Base-by-base conservation (phyloP, 2,888 invertebrate genomes). In the Neoaliturus tenellus region DNA sequence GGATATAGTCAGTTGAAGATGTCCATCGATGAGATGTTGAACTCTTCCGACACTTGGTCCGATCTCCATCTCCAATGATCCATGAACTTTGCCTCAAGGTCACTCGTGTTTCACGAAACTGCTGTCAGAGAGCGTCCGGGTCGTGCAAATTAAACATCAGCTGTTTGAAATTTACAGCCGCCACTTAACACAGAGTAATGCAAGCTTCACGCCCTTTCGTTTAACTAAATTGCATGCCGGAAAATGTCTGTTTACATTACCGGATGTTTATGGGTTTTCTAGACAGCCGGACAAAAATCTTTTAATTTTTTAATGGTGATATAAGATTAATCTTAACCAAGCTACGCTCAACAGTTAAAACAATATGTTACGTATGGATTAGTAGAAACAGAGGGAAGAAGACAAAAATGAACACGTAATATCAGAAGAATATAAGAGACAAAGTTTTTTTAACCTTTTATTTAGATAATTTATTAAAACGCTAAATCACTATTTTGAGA, bases 91-190 rank as follows among this genome's bases (percentile, higher is more conserved):
- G 17, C 23, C 55, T 25, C 55, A 55, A 55, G 55, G 55, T 20
- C 55, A 12, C 55, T 12, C 6, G 10, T 6, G 12, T n/a, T 44
- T 14, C 44, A 44, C 44, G 44, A 44, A 44, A 44, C 44, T 23
- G 12, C 55, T 14, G 55, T 12, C 48, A 48, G 48, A 35, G 35
- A 4, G 44, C 44, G 55, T 55, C 55, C 55, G 55, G 55, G 55
- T 55, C 55, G 55, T 55, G 55, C 55, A 5, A 55, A 23, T 25
- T 23, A 25, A 20, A 23, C 23, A n/a, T 48, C n/a, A 23, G 55
- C 55, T 55, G 55, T 55, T 55, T 55, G 20, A 23, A 55, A 55
- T 55, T 55, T 23, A 55, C 55, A 55, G 25, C 55, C 55, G 55
- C 23, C 14, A 8, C 25, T 55, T 55, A 8, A 55, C 55, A 23